These are phyloP conservation scores for Acridotheres tristis DNA, from an alignment of 2,797 vertebrate species.

Conservation along the genomic window DNA sequence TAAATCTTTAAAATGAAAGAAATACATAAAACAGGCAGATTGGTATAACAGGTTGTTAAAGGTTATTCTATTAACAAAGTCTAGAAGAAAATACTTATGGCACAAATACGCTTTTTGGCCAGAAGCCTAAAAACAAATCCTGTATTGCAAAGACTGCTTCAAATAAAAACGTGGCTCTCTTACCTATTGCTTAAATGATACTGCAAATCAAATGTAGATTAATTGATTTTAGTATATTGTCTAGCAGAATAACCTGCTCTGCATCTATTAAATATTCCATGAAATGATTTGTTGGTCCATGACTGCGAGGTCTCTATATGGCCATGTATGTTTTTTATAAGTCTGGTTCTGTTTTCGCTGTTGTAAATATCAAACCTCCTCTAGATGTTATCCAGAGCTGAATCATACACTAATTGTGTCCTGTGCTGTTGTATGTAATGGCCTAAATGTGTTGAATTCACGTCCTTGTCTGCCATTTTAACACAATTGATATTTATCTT, in stretches of 20 bases:
- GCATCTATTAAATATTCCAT: neutral
- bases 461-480: neutral
- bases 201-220: neutral
- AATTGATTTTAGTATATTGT: neutral
- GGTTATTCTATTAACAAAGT: neutral
- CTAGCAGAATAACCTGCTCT: neutral
- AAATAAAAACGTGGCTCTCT: neutral
- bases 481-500: neutral
- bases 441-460: neutral
- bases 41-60: conserved; percentile 3
- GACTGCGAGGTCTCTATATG: neutral
- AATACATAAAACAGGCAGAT: neutral
- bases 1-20: neutral
- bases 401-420: neutral
- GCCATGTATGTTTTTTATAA: neutral
- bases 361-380: neutral
- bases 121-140: neutral
- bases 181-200: neutral
- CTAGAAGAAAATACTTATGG: neutral
- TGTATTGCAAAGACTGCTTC: neutral
- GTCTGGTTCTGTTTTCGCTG: neutral
- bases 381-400: neutral
- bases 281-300: neutral
- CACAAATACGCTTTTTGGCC: neutral
- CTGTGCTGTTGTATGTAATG: neutral